Base-by-base conservation (phyloP, 2,888 invertebrate species). In the Philereme vetulata region DNA sequence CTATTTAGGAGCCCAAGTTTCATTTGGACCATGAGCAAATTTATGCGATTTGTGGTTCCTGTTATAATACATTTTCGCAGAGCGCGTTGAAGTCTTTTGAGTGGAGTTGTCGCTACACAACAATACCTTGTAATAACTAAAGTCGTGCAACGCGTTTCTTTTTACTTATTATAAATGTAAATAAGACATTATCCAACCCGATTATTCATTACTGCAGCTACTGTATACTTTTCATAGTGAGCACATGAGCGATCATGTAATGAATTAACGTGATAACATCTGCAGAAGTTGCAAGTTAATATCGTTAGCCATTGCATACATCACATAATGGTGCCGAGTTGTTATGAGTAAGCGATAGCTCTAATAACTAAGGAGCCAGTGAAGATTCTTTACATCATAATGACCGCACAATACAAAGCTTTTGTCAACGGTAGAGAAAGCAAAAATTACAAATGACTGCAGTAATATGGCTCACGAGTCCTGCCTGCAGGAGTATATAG, bases 251-350 rank as follows among this genome's bases (percentile, higher is more conserved):
- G 46, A 48, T 55, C 46, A 46, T 32, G 51, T 51, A 55, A 50
- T 58, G 44, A 58, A 51, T 62, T 62, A 57, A 36, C 42, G 21
- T 40, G 62, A 58, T 62, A 62, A 9, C 10, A 62, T 55, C 58
- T 50, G 43, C 46, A 51, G 35, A 43, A 60, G 46, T 44, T 51
- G 40, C 43, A 54, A 43, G 53, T 51, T 55, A 55, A 62, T 47
- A 62, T 62, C 36, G 36, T 54, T 62, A 50, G 50, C 47, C 38
- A 59, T 59, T 58, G 52, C 48, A 38, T 48, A 21, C 38, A 57
- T 61, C 53, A 43, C 50, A 54, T 60, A 50, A 50, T 43, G 8
- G 49, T 47, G 51, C 47, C 5, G 35, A 56, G 48, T 55, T 54
- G 44, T 51, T 38, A 51, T 58, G 46, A 61, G 52, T 52, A 50